Evolutionary conservation across 2,797 vertebrate species (phyloP), one percentile per base, ranked within the genome.

Genomic region (Dallia pectoralis): DNA sequence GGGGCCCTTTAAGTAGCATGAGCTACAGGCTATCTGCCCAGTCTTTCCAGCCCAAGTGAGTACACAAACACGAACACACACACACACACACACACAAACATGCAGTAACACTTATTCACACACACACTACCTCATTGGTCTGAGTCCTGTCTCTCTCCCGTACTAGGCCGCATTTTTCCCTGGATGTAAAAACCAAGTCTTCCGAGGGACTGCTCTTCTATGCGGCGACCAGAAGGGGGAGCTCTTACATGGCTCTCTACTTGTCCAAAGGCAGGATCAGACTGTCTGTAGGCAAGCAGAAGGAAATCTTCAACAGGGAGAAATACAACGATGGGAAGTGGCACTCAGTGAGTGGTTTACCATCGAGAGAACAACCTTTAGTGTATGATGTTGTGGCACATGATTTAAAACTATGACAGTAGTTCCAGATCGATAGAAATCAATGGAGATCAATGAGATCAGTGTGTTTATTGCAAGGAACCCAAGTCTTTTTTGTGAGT

Each of bases 311-410:
- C 84, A 97, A 93, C 87, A 91, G 89, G 82, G 90, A 93, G 79
- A 96, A 94, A 84, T 95, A 93, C 92, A 95, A 91, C 0, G 95
- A 99, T 5, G 95, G 96, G 32, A 94, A 93, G 47, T 99, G 97
- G 97, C 96, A 99, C 87, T 94, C 91, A 82, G 97, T 99, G 82
- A 94, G 96, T 89, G 33, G 66, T n/a, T 56, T 25, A 29, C 16
- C 0, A 30, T 63, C 6, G 30, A 64, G n/a, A 64, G 6, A 64
- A 5, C 16, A 64, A 32, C 18, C 53, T 27, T 12, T 12, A 59
- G 3, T 25, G 27, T 64, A 16, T 64, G 62, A 29, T 30, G 14
- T 62, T 30, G 27, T 62, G 14, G 29, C 29, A 30, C 29, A 7
- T 8, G 32, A 25, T 25, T 22, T 36, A 67, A 47, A 67, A 15